These are phyloP conservation scores for Chroicocephalus ridibundus DNA, from an alignment of 2,113 vertebrate species.

Conservation along the genomic window DNA sequence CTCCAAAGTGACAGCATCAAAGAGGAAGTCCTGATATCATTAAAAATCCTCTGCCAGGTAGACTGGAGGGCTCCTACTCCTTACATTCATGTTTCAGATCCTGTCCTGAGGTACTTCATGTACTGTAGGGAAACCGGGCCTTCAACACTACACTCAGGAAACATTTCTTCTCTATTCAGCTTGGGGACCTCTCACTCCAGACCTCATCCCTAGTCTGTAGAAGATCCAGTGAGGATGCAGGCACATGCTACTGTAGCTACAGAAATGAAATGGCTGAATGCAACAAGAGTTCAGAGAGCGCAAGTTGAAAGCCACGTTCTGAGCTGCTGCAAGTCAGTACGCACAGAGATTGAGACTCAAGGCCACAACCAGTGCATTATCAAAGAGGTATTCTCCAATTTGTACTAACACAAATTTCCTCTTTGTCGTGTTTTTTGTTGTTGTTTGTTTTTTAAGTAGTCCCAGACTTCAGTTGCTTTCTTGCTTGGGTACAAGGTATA, in stretches of 20 bases:
- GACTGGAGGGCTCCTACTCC: neutral
- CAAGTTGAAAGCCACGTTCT: neutral
- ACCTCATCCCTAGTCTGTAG: neutral
- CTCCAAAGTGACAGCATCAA: neutral
- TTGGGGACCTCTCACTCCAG: neutral
- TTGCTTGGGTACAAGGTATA: neutral
- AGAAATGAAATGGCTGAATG: neutral
- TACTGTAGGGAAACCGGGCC: neutral
- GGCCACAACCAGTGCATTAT: neutral
- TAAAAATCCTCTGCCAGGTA: neutral
- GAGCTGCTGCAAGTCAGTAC: neutral
- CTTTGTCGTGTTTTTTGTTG: neutral
- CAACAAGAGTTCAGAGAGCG: neutral
- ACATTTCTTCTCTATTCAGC: neutral
- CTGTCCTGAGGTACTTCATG: neutral
- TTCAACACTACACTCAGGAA: neutral
- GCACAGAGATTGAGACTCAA: neutral
- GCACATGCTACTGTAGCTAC: neutral
- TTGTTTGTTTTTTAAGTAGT: neutral
- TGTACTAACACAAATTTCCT: neutral
- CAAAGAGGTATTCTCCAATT: neutral
- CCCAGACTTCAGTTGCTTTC: neutral
- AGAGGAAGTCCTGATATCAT: neutral
- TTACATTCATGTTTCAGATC: neutral
- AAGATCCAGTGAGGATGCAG: neutral